Conservation (phyloP, 2,888 invertebrate species). For the Druceiella hillmani region DNA sequence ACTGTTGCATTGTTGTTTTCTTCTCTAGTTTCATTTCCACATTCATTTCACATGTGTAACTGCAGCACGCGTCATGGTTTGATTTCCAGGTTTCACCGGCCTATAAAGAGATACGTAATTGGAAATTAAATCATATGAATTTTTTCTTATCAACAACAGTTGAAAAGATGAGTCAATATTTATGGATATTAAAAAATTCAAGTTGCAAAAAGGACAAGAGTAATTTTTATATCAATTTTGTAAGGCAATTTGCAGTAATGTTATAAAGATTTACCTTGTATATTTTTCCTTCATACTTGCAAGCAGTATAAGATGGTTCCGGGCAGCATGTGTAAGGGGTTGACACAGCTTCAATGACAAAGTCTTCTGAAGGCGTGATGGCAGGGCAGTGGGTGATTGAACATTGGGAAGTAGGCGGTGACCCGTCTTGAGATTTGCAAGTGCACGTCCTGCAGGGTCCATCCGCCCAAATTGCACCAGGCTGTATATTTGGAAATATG, state of each 20-base stretch:
- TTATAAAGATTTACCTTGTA: constrained; percentile 37
- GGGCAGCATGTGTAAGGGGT: constrained; percentile 63
- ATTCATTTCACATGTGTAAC: constrained; percentile 43
- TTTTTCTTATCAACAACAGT: background rate
- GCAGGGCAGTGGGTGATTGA: constrained; percentile 46
- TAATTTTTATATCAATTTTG: background rate
- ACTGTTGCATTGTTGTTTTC: constrained; percentile 49
- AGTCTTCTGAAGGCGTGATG: constrained; percentile 44
- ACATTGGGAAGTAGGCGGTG: constrained; percentile 37
- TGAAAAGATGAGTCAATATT: background rate
- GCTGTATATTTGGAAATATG: no score
- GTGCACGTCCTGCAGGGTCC: constrained; percentile 64
- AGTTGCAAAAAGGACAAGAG: background rate
- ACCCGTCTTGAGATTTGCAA: constrained; percentile 40
- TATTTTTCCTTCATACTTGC: constrained; percentile 43
- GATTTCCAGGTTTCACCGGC: constrained; percentile 57
- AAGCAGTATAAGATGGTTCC: constrained; percentile 50
- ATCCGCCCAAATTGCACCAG: constrained; percentile 61
- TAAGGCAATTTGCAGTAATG: background rate
- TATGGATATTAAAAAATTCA: background rate
- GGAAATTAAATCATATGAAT: background rate
- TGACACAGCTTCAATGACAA: constrained; percentile 48
- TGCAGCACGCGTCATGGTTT: constrained; percentile 51
- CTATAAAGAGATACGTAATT: constrained; percentile 26
- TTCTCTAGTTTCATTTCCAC: constrained; percentile 45